phyloP scores from a whole-genome alignment of 2,113 vertebrate genomes.

The Labrus mixtus region DNA sequence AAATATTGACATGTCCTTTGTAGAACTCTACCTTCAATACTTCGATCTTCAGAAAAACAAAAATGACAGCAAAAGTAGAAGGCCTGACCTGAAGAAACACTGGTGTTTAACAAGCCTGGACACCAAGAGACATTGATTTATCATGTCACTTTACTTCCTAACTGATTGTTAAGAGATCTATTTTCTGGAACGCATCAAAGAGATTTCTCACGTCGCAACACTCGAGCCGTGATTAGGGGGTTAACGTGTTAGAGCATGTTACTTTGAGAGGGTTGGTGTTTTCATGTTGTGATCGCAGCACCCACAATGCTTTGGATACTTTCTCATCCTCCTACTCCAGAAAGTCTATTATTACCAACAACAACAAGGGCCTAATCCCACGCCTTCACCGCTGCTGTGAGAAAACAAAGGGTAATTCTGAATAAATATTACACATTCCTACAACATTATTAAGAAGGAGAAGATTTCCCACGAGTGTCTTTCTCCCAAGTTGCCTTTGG shows the following conservation, averaged over 20 bases:
- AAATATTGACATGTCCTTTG: not conserved
- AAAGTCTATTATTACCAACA: conserved; percentile 52
- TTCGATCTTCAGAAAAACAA: not conserved
- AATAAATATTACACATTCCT: conserved; percentile 39
- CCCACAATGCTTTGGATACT: conserved; percentile 16
- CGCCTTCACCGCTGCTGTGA: conserved; percentile 26
- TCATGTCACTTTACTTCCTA: not conserved
- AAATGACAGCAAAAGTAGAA: not conserved
- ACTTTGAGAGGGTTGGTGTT: conserved; percentile 22
- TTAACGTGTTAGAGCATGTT: conserved; percentile 10
- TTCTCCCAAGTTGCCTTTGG: conserved; percentile 1
- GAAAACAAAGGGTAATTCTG: conserved; percentile 38
- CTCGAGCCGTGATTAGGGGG: not conserved
- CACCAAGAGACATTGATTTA: not conserved
- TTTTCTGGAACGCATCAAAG: not conserved
- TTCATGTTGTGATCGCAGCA: conserved; percentile 22
- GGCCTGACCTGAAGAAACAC: not conserved
- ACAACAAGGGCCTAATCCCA: conserved; percentile 25
- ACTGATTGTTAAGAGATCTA: not conserved
- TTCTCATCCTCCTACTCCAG: conserved; percentile 36
- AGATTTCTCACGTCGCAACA: conserved; percentile 11
- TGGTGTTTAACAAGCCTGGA: not conserved
- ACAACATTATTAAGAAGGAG: not conserved
- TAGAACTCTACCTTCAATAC: not conserved
- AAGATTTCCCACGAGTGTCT: conserved; percentile 13